Base-by-base conservation (phyloP, 2,797 vertebrate species). In the Melanogrammus aeglefinus region DNA sequence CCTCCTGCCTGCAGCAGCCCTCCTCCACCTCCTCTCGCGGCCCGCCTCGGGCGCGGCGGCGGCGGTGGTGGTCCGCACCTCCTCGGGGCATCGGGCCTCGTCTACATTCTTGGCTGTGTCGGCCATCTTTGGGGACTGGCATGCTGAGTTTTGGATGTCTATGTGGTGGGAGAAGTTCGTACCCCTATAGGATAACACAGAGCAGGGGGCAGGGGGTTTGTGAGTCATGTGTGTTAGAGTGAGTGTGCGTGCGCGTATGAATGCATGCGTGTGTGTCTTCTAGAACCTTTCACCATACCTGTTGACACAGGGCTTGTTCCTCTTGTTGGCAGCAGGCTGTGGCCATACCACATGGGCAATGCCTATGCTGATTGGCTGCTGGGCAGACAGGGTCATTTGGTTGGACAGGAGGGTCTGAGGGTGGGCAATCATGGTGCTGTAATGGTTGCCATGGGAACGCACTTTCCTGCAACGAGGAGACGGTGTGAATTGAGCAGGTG, bases 291-390 rank as follows among this genome's bases (percentile, higher is more conserved):
- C 3, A 9, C 88, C 91, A 47, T 78, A 99, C 97, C 98, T 99
- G 95, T 97, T 98, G 82, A 94, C 93, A 92, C 96, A 97, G 77
- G 95, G 94, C 91, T 96, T 98, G 85, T 95, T 95, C 92, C 96
- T 96, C 92, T 98, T 99, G 89, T 95, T 95, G 87, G 96, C 92
- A 83, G 96, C 93, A 83, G 94, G 96, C 90, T 98, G 98, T 76
- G 97, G 97, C 98, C 98, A 99, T 87, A 99, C 95, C 77, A 99
- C 96, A 51, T 98, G 98, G 91, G 98, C 97, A 84, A 99, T 98
- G 90, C 98, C 97, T 94, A 99, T 96, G 80, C 96, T 99, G 90
- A 99, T 96, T 80, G 97, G 97, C 92, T 99, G 97, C 86, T 97
- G 96, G 87, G 96, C 96, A 51, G 98, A 96, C 90, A 99, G 93